Evolutionary conservation across 2,797 vertebrate genomes (phyloP).

Genomic region (Buphagus erythrorhynchus): DNA sequence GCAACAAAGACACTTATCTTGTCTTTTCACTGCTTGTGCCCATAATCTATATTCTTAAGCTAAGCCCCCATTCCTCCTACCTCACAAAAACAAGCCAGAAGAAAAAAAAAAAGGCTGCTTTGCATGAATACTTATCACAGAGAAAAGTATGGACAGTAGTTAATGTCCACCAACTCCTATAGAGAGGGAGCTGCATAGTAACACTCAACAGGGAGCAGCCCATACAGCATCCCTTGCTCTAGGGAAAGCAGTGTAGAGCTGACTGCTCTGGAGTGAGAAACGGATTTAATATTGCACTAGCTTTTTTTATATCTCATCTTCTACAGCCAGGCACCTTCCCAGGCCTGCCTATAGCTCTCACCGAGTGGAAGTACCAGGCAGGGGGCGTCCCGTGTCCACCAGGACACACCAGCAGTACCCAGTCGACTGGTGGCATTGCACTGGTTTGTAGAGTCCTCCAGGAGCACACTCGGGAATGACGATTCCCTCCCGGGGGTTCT

Average conservation of each 20-base stretch:
- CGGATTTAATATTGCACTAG: not conserved
- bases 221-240: not conserved
- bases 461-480: constrained; percentile 94
- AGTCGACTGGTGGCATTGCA: constrained; percentile 98
- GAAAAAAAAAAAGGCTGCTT: not conserved
- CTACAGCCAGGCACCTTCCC: not conserved
- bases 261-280: not conserved
- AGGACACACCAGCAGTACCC: constrained; percentile 99
- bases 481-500: constrained; percentile 88
- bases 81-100: not conserved
- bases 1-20: not conserved
- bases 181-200: not conserved
- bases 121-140: not conserved
- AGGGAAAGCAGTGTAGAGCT: not conserved
- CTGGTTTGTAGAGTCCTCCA: constrained; percentile 91
- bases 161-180: not conserved
- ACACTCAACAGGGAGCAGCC: not conserved
- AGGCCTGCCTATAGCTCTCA: constrained; percentile 62
- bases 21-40: not conserved
- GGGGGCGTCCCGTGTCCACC: constrained; percentile 93
- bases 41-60: not conserved
- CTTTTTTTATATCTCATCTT: not conserved
- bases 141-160: not conserved
- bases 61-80: not conserved
- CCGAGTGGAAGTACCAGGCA: constrained; percentile 96